phyloP scores from a whole-genome alignment of 2,797 vertebrate species.

The Rachycentron canadum region DNA sequence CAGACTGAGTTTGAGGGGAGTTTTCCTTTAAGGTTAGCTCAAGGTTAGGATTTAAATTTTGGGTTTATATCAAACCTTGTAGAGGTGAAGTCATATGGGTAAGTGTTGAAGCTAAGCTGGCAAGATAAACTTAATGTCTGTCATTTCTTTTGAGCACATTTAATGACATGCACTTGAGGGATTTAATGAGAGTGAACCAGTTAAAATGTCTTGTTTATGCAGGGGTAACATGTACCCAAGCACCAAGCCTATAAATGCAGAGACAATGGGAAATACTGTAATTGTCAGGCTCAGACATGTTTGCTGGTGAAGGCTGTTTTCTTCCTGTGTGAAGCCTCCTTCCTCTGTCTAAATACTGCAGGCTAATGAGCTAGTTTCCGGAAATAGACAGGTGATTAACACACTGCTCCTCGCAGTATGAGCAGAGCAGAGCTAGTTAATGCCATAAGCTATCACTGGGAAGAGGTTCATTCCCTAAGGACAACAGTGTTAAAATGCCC shows the following conservation, averaged over 20 bases:
- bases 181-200: slow-evolving; percentile 8
- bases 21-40: slow-evolving; percentile 11
- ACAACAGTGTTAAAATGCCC: slow-evolving; percentile 20
- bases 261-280: background rate
- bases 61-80: background rate
- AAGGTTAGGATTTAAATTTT: slow-evolving; percentile 6
- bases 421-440: slow-evolving; percentile 61
- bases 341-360: slow-evolving; percentile 76
- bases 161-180: slow-evolving; percentile 3
- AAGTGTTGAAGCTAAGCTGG: background rate
- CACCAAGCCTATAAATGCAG: background rate
- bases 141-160: background rate
- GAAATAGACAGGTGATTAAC: slow-evolving; percentile 81
- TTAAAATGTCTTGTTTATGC: background rate
- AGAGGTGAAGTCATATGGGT: background rate
- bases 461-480: slow-evolving; percentile 19
- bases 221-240: background rate
- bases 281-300: slow-evolving; percentile 25
- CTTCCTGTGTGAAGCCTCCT: slow-evolving; percentile 59
- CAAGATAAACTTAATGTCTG: background rate
- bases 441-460: slow-evolving; percentile 62
- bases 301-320: slow-evolving; percentile 41
- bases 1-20: background rate
- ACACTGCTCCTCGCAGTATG: slow-evolving; percentile 43
- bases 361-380: slow-evolving; percentile 76